Base-by-base conservation (phyloP, 2,113 vertebrate genomes). In the Pyxicephalus adspersus region DNA sequence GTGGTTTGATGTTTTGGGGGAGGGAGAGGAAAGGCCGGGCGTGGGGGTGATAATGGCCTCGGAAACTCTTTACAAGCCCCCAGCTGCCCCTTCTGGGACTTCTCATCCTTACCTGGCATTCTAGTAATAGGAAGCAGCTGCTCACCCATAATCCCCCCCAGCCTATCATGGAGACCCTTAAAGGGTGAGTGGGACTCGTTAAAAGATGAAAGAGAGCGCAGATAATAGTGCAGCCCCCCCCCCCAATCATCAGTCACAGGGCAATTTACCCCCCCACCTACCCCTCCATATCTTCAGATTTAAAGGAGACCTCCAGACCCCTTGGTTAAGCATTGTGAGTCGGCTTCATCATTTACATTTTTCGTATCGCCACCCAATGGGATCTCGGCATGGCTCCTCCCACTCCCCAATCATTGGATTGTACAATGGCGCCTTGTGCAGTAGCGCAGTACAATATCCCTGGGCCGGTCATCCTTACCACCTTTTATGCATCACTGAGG, bases 61-160 rank as follows among this genome's bases (percentile, higher is more conserved):
- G 51, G 58, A 63, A 71, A 73, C 38, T 29, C 66, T 73, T 81
- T 63, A 52, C 71, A 64, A 31, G 50, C 57, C 16, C 67, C 67
- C 58, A 15, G 25, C 45, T 64, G 11, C 28, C 31, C 67, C 45
- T 11, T 73, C 79, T 73, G 79, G 68, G 58, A 63, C 79, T 72
- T 81, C 54, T 81, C 79, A 81, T 55, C 68, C 22, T 54, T 81
- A 81, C 79, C 79, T 73, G 78, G 66, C 77, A 68, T 45, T 50
- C 19, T 22, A 25, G 15, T 80, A 65, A 81, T 74, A 58, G 79
- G 79, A 81, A 74, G 38, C 79, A 81, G 58, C 79, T 81, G 79
- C 18, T 57, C 79, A 81, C 74, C 74, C 60, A 81, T 74, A 81
- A 81, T 64, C 64, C 28, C 23, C 57, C 38, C 31, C 64, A 80